Evolutionary conservation across 92 coral and sea anemone genomes (phyloP).

Genomic region (Paramuricea clavata): DNA sequence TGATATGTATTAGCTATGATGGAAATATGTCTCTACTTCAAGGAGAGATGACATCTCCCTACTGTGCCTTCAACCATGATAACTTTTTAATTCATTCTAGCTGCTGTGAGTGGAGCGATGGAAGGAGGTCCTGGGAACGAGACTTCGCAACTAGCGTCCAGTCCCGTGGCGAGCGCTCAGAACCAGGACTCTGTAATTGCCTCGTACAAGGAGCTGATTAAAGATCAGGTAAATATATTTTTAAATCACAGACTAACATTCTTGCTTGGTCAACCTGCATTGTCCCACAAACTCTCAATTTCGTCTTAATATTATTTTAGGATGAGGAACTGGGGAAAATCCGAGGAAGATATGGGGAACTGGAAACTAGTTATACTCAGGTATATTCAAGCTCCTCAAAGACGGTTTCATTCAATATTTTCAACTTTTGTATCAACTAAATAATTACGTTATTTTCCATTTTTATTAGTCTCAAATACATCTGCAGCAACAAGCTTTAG

Average conservation of each 20-base stretch:
- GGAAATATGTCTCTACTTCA: no score
- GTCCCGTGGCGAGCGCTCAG: conserved; percentile 79
- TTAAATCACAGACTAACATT: no score
- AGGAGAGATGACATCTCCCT: no score
- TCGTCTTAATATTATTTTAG: conserved; percentile 46
- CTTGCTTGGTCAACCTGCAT: not conserved
- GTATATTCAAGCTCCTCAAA: conserved; percentile 34
- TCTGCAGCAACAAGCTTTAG: conserved; percentile 86
- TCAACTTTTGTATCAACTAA: not conserved
- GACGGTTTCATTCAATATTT: not conserved
- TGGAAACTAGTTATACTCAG: conserved; percentile 88
- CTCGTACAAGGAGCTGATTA: conserved; percentile 91
- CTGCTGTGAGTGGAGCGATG: conserved; percentile 92
- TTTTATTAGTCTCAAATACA: conserved; percentile 79
- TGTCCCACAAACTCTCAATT: not conserved
- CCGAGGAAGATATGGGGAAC: conserved; percentile 81
- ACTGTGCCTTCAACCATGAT: no score
- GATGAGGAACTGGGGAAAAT: conserved; percentile 94
- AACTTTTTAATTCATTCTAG: conserved; percentile 39
- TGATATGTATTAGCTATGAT: no score
- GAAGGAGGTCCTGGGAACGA: conserved; percentile 84
- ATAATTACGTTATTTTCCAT: not conserved
- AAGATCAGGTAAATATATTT: conserved; percentile 90
- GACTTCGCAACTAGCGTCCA: conserved; percentile 53
- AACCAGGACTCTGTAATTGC: conserved; percentile 95